These are phyloP conservation scores for Prunella himalayana DNA, from an alignment of 2,113 vertebrate genomes.

Conservation along the genomic window DNA sequence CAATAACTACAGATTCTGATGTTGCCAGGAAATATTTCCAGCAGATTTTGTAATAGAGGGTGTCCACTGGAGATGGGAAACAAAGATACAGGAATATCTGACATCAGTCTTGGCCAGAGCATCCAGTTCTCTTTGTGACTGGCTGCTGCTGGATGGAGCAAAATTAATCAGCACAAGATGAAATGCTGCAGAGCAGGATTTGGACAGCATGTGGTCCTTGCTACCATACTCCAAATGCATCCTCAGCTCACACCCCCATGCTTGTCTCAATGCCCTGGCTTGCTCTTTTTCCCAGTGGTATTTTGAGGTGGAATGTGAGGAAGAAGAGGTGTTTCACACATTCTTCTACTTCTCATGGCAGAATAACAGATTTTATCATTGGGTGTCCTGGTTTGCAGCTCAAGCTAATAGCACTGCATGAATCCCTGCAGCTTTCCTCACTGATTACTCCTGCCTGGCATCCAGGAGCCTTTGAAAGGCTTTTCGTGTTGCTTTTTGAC, in stretches of 20 bases:
- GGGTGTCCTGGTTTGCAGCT: neutral
- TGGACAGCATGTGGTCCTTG: neutral
- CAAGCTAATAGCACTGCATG: neutral
- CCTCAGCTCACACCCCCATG: neutral
- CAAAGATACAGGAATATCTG: constrained; percentile 33
- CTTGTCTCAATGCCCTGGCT: neutral
- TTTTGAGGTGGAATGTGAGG: neutral
- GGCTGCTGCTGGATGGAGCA: neutral
- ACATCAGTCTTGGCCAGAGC: neutral
- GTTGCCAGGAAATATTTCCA: constrained; percentile 24
- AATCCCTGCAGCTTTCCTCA: neutral
- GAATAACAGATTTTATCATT: neutral
- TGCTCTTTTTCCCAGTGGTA: neutral
- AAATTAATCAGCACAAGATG: neutral
- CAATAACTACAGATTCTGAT: neutral
- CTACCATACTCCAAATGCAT: neutral
- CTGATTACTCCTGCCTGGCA: neutral
- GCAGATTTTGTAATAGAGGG: neutral
- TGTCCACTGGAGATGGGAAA: neutral
- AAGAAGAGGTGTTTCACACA: neutral
- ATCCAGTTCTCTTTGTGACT: neutral
- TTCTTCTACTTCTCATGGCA: neutral
- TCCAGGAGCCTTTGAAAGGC: neutral
- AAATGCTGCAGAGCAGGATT: neutral
- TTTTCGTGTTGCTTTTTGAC: neutral